These are phyloP conservation scores for Dromaius novaehollandiae DNA, from an alignment of 2,113 vertebrate genomes.

Conservation along the genomic window DNA sequence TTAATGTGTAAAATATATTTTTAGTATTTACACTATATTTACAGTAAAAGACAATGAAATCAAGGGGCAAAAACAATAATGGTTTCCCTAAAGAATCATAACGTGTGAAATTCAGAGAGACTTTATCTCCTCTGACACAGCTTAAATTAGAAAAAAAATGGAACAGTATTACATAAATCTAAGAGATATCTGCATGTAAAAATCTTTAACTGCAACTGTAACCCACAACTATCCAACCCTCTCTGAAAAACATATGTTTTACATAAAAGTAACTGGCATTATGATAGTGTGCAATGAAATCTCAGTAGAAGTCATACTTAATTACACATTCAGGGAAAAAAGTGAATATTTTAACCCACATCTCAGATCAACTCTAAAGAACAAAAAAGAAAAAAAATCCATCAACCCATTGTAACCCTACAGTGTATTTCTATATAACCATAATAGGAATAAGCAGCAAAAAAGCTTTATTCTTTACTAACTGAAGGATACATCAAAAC, in stretches of 20 bases:
- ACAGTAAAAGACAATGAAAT: not conserved
- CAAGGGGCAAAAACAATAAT: not conserved
- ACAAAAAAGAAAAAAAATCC: not conserved
- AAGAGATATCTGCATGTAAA: conserved; percentile 57
- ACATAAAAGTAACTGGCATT: conserved; percentile 61
- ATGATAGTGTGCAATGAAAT: conserved; percentile 54
- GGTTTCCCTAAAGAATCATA: conserved; percentile 15
- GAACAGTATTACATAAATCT: conserved; percentile 66
- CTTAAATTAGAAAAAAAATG: not conserved
- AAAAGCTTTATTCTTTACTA: not conserved
- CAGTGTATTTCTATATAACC: not conserved
- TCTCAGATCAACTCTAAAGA: conserved; percentile 27
- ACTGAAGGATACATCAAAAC: not conserved
- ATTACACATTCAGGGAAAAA: conserved; percentile 41
- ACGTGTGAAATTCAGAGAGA: conserved; percentile 15
- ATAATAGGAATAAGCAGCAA: not conserved
- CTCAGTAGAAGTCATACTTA: conserved; percentile 59
- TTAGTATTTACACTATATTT: not conserved
- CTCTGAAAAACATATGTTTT: conserved; percentile 64
- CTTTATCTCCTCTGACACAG: not conserved
- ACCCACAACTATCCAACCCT: conserved; percentile 60
- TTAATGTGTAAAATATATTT: not conserved
- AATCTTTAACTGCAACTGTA: conserved; percentile 61
- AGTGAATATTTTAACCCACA: conserved; percentile 50
- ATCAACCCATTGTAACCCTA: not conserved